These are phyloP conservation scores for Deilephila porcellus DNA, from an alignment of 2,888 invertebrate genomes.

Conservation along the genomic window DNA sequence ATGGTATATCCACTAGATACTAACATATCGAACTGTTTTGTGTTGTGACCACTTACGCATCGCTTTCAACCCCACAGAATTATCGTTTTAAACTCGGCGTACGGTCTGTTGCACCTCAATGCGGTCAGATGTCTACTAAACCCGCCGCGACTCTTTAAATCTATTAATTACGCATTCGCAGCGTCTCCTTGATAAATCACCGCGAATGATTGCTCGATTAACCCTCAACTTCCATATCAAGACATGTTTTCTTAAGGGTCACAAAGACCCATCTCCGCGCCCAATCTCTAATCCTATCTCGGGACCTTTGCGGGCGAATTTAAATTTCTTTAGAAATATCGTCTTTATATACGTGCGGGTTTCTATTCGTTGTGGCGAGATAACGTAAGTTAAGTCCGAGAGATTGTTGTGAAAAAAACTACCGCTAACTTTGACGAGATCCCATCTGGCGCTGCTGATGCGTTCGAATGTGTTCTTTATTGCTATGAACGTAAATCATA, in stretches of 20 bases:
- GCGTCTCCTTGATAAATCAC: conserved; percentile 76
- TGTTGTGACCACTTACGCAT: conserved; percentile 33
- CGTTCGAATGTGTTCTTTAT: conserved; percentile 70
- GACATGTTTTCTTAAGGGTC: conserved; percentile 85
- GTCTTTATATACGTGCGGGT: conserved; percentile 84
- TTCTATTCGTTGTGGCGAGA: conserved; percentile 83
- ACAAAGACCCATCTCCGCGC: conserved; percentile 83
- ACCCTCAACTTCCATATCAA: conserved; percentile 83
- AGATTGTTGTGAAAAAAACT: conserved; percentile 84
- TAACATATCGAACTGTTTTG: conserved; percentile 23
- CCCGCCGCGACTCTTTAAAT: conserved; percentile 50
- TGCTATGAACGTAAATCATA: conserved; percentile 52
- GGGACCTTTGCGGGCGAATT: conserved; percentile 85
- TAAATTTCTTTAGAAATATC: conserved; percentile 86
- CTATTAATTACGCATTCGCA: conserved; percentile 76
- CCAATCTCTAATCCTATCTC: conserved; percentile 85
- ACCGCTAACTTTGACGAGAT: conserved; percentile 81
- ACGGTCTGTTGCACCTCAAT: conserved; percentile 74
- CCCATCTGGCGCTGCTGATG: conserved; percentile 60
- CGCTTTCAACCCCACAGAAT: conserved; percentile 65
- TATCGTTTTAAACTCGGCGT: conserved; percentile 72
- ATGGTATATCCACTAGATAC: background rate
- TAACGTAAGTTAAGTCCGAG: conserved; percentile 85
- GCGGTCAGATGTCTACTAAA: conserved; percentile 70
- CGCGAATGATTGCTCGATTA: conserved; percentile 82